Evolutionary conservation across 2,113 vertebrate genomes (phyloP), one percentile per base, ranked within the genome.

Genomic region (Hystrix cristata): DNA sequence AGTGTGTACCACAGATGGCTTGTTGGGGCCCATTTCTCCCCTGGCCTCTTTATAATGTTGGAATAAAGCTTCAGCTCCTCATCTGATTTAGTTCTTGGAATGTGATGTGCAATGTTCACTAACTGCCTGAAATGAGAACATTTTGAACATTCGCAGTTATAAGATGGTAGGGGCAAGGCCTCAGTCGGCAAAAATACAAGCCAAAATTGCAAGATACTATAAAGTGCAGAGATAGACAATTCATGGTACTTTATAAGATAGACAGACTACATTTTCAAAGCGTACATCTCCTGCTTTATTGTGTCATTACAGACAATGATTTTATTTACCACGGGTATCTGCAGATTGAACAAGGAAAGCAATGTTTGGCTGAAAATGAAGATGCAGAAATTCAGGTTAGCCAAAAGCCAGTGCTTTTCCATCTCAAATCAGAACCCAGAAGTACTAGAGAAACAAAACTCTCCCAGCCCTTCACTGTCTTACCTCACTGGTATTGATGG

Each of bases 21-120:
- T 88, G 3, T 55, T 55, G 21, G 2, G 88, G 92, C 48, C 46
- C 74, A 48, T 57, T 87, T 94, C 96, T 79, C 59, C 69, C 55
- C 48, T 4, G 64, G 55, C 13, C 57, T 90, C 31, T 79, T 97
- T 62, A 78, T 48, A 95, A 23, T 34, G 0, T 90, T 94, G 25
- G 18, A 97, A 59, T 1, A 38, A 90, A 34, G 64, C 2, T 65
- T 60, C 91, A 88, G 96, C 53, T 90, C 83, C 64, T 96, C 51
- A 25, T 89, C 8, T 96, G 81, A 88, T 90, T 97, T 97, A 60
- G 78, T 14, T 88, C 18, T 85, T 93, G 57, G 69, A 51, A 65
- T 93, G 25, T 55, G 83, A 79, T 87, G 55, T 29, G 69, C 48
- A 85, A 11, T 48, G 23, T 93, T 88, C 64, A 53, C 38, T 27